Base-by-base conservation (phyloP, 2,113 vertebrate genomes). In the Proteles cristata region DNA sequence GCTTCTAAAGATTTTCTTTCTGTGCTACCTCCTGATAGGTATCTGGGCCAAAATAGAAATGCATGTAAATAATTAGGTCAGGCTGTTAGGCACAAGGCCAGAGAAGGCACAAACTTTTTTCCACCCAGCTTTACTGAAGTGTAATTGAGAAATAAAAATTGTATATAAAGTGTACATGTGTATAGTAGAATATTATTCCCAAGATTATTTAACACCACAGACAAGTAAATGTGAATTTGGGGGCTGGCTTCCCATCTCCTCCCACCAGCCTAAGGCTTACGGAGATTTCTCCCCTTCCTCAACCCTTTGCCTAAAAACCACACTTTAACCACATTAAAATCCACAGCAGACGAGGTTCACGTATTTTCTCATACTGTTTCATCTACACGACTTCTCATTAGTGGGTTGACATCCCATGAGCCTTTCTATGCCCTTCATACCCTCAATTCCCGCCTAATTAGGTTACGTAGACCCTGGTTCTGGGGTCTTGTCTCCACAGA, bases 1-100 rank as follows among this genome's bases (percentile, higher is more conserved):
- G 14, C 53, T 96, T 86, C 48, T 63, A 83, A 92, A 85, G 50
- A 58, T 39, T 79, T 85, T 50, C 0, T 79, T 83, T 90, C 69
- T 77, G 26, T 15, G 25, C 80, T 73, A 55, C 53, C 35, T 96
- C 77, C 61, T 68, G 7, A 35, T 21, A 2, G 15, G 26, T n/a
- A 50, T 68, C 50, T 3, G 5, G 50, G 23, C 10, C 96, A 45
- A 80, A 71, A 74, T 39, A 25, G 33, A 93, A 95, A 92, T 4
- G 4, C 21, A 45, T 15, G 43, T 33, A 63, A 33, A 16, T 28
- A 77, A 94, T 58, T 55, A 69, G 71, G 63, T 25, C 23, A 71
- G 84, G 28, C 3, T 88, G n/a, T 66, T n/a, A 19, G 0, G 55
- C 23, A 12, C 26, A 16, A 11, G 21, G 48, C 26, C 15, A 23